Evolutionary conservation across 1,140 invertebrate genomes (phyloP).

Genomic region (Gonioctena quinquepunctata): DNA sequence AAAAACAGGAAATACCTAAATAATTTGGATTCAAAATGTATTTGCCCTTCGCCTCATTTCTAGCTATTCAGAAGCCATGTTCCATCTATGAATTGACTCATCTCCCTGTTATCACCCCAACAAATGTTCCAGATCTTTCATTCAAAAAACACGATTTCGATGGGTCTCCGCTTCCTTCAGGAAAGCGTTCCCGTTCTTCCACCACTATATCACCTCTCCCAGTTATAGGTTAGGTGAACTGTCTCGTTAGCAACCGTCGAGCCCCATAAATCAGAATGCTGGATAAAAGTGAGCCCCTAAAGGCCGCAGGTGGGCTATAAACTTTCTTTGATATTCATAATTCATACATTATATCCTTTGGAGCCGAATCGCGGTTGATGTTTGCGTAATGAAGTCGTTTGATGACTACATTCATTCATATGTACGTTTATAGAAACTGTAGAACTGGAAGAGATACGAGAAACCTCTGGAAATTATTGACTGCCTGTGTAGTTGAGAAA

Average conservation of each 20-base stretch:
- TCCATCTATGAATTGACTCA: too few species aligned
- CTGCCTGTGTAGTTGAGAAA: too few species aligned
- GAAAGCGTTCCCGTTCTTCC: not conserved
- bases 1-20: too few species aligned
- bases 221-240: slow-evolving; percentile 37
- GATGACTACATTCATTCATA: not conserved
- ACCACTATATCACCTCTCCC: slow-evolving; percentile 37
- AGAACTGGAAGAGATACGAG: too few species aligned
- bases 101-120: too few species aligned
- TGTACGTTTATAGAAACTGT: too few species aligned
- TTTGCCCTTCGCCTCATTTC: too few species aligned
- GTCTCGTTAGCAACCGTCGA: slow-evolving; percentile 45
- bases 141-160: too few species aligned
- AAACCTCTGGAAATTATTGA: too few species aligned
- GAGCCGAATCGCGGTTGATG: slow-evolving; percentile 18
- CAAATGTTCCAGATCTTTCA: too few species aligned
- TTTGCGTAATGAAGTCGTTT: slow-evolving; percentile 26
- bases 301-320: slow-evolving; percentile 52
- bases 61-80: too few species aligned
- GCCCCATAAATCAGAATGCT: slow-evolving; percentile 45
- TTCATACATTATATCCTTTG: slow-evolving; percentile 41
- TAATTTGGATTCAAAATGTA: too few species aligned
- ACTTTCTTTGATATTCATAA: slow-evolving; percentile 48
- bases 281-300: slow-evolving; percentile 37
- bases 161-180: not conserved